A percentile compares a stretch with the other conserved stretches of the same genome.
Evolutionary conservation across 2,888 invertebrate genomes (phyloP).

Genomic region (Apantesis nais): DNA sequence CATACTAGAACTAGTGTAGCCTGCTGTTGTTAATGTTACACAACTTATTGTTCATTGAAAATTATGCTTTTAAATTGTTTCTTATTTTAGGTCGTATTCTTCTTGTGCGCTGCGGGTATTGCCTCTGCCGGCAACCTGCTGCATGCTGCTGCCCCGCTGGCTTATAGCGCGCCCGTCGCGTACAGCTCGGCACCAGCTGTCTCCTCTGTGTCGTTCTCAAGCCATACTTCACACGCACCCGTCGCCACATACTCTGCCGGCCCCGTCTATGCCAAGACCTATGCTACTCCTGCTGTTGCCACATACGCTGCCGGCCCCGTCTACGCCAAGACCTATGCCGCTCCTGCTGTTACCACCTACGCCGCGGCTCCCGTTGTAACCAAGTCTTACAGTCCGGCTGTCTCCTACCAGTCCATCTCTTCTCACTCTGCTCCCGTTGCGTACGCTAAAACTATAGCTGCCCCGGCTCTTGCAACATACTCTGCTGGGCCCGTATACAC

Average conservation of each 20-base stretch:
- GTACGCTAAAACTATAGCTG: conserved; percentile 52
- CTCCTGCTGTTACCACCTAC: conserved; percentile 59
- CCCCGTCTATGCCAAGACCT: conserved; percentile 53
- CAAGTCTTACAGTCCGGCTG: conserved; percentile 64
- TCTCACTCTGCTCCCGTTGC: conserved; percentile 67
- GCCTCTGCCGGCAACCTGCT: conserved; percentile 86
- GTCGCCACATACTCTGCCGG: conserved; percentile 50
- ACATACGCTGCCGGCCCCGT: conserved; percentile 50
- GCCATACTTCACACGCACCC: conserved; percentile 44
- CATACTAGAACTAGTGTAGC: background rate
- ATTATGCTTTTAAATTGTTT: too few relatives aligned
- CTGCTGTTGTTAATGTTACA: background rate
- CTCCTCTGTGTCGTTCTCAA: conserved; percentile 44
- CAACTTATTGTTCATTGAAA: background rate
- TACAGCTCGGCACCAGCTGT: conserved; percentile 63
- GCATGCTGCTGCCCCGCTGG: conserved; percentile 67
- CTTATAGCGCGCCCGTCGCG: conserved; percentile 73
- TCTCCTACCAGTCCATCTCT: conserved; percentile 55
- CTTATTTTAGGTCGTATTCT: conserved; percentile 75
- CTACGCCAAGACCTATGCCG: conserved; percentile 37
- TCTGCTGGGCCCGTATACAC: conserved; percentile 45
- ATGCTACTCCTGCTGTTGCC: conserved; percentile 54
- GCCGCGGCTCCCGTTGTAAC: conserved; percentile 65
- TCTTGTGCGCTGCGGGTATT: conserved; percentile 86
- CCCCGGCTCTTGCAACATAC: conserved; percentile 61